Percentiles rank a stretch among this genome's conserved stretches.
Evolutionary conservation across 2,888 invertebrate species (phyloP).

Genomic region (Brachyptera putata): DNA sequence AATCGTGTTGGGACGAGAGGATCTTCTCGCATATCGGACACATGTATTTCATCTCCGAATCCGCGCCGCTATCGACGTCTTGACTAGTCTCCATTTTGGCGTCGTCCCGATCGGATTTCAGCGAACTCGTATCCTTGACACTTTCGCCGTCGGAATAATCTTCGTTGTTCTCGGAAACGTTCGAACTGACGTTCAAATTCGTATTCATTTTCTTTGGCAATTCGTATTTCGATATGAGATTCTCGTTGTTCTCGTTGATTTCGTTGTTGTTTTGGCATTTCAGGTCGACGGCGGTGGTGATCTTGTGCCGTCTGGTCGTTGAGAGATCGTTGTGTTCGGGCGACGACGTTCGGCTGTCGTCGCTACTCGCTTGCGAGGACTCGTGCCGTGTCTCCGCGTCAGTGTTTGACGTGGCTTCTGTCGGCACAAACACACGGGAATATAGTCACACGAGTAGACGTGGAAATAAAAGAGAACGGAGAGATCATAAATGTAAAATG

Average conservation of each 20-base stretch:
- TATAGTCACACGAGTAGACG: not conserved
- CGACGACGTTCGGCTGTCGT: slow-evolving; percentile 7
- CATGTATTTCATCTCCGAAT: slow-evolving; percentile 43
- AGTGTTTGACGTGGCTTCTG: slow-evolving; percentile 15
- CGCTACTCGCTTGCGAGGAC: slow-evolving; percentile 21
- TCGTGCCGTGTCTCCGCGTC: slow-evolving; percentile 23
- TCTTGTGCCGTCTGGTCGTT: not conserved
- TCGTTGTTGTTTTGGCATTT: slow-evolving; percentile 20
- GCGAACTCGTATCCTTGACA: not conserved
- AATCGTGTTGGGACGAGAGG: slow-evolving; percentile 59
- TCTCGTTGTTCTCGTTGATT: slow-evolving; percentile 15
- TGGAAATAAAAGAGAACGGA: too few relatives aligned
- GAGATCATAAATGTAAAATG: too few relatives aligned
- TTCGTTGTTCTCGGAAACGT: not conserved
- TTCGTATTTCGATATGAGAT: too few relatives aligned
- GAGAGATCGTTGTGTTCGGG: too few relatives aligned
- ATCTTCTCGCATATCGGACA: slow-evolving; percentile 63
- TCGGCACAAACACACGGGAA: not conserved
- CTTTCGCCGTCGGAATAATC: not conserved
- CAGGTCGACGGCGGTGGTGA: not conserved
- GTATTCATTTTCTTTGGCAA: too few relatives aligned
- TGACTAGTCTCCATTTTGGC: not conserved
- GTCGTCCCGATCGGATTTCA: slow-evolving; percentile 2
- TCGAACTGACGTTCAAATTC: not conserved
- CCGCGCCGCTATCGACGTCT: slow-evolving; percentile 6